Conservation (phyloP, 2,113 vertebrate species). For the Dipodomys merriami region DNA sequence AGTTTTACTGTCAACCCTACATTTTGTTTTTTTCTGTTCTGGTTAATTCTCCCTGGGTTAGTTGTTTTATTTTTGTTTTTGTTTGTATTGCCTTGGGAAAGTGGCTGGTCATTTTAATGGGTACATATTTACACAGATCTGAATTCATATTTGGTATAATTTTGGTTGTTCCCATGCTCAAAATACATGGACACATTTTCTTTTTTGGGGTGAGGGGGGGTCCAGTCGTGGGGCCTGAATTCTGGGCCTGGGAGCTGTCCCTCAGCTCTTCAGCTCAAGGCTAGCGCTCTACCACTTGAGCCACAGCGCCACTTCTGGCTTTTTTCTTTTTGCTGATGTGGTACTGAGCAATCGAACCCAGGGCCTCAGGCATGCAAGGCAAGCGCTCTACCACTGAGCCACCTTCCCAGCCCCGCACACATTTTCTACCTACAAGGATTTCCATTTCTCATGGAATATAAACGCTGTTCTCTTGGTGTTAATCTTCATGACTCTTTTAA, state of each 20-base stretch:
- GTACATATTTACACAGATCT: background rate
- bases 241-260: too few relatives aligned
- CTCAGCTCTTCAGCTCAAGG: too few relatives aligned
- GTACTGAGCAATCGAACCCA: too few relatives aligned
- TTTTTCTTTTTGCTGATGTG: too few relatives aligned
- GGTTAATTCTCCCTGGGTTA: slow-evolving; percentile 35
- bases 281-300: too few relatives aligned
- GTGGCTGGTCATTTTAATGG: background rate
- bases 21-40: slow-evolving; percentile 66
- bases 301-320: too few relatives aligned
- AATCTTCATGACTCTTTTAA: background rate
- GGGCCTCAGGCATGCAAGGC: too few relatives aligned
- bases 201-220: background rate
- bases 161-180: background rate
- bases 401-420: background rate
- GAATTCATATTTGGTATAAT: background rate
- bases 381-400: too few relatives aligned
- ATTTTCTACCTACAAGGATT: background rate
- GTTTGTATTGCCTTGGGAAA: background rate
- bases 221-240: too few relatives aligned
- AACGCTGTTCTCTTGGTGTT: background rate
- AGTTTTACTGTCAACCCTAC: slow-evolving; percentile 59
- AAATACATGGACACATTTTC: background rate
- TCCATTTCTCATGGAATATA: background rate
- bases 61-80: background rate